Percentiles rank a stretch among this genome's conserved stretches.
Conservation (phyloP, 2,888 invertebrate species). For the Xylota sylvarum region DNA sequence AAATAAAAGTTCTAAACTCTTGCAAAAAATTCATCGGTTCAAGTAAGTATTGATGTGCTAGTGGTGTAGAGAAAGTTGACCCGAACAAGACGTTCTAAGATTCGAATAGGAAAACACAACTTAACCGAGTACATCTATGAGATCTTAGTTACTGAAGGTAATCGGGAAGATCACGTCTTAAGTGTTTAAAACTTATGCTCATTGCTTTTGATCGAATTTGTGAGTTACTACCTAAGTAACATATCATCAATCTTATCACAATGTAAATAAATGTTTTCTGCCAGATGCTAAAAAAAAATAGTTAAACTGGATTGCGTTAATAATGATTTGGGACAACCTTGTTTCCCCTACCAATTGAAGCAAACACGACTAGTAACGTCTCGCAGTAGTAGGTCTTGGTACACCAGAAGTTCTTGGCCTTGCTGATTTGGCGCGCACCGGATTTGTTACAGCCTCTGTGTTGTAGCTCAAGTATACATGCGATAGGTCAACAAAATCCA, state of each 20-base stretch:
- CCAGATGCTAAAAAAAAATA: not conserved
- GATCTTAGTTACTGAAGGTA: too few species aligned
- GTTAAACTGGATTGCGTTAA: not conserved
- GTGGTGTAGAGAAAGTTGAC: too few species aligned
- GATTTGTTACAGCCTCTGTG: constrained; percentile 86
- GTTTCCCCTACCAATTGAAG: not conserved
- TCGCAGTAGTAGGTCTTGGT: constrained; percentile 86
- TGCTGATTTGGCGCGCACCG: constrained; percentile 86
- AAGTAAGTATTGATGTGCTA: not conserved
- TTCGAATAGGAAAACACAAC: too few species aligned
- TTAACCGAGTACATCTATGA: too few species aligned
- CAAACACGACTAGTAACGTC: constrained; percentile 80
- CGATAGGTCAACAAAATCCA: constrained; percentile 88
- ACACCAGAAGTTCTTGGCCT: constrained; percentile 86
- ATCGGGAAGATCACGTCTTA: too few species aligned
- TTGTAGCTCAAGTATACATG: constrained; percentile 89
- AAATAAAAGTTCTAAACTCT: too few species aligned
- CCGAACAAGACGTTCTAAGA: too few species aligned
- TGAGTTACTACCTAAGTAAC: not conserved
- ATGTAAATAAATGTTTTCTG: constrained; percentile 14
- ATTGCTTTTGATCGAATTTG: not conserved
- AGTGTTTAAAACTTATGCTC: too few species aligned
- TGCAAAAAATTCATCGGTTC: not conserved
- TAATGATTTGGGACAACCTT: not conserved
- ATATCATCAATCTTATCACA: constrained; percentile 43